phyloP scores from a whole-genome alignment of 2,797 vertebrate species.

The Momotus momota region DNA sequence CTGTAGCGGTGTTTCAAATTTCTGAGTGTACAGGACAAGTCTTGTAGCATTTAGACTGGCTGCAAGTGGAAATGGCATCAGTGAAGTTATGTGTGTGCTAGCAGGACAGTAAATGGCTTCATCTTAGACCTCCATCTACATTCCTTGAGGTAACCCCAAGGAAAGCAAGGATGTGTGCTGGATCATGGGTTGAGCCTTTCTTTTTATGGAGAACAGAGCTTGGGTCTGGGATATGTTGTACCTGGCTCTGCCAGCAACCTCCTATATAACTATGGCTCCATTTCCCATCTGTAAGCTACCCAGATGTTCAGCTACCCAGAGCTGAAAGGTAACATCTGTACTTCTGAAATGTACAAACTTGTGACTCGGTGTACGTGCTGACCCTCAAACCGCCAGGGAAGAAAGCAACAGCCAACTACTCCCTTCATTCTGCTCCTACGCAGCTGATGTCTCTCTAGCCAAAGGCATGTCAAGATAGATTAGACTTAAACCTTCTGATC shows the following conservation, averaged over 20 bases:
- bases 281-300: not conserved
- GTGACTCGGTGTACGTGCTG: not conserved
- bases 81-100: not conserved
- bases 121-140: not conserved
- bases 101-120: not conserved
- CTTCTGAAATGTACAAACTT: not conserved
- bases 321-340: not conserved
- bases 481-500: conserved; percentile 27
- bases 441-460: not conserved
- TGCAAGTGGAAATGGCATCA: not conserved
- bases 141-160: not conserved
- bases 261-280: not conserved
- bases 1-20: not conserved
- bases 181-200: not conserved
- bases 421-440: not conserved
- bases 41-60: not conserved
- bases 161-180: not conserved
- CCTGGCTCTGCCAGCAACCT: not conserved
- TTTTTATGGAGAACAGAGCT: not conserved
- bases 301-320: not conserved
- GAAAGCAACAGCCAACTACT: not conserved
- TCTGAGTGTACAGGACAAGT: accelerated
- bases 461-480: conserved; percentile 41
- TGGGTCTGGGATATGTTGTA: not conserved
- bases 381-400: not conserved